A percentile compares a stretch with the other conserved stretches of the same genome.
Conservation (phyloP, 1,140 invertebrate species). For the Atta colombica region DNA sequence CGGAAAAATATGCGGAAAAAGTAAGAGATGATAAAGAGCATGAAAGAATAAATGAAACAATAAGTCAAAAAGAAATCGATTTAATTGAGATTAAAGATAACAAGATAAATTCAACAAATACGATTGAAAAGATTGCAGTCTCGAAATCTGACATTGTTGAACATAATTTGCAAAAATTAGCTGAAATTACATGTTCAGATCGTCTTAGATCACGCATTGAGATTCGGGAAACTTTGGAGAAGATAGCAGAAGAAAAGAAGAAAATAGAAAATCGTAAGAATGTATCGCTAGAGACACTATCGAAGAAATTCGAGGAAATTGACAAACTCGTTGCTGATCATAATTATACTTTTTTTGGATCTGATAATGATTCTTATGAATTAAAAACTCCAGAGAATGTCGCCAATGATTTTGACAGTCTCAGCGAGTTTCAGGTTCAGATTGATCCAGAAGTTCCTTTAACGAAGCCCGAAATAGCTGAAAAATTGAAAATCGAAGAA, state of each 20-base stretch:
- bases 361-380: not conserved
- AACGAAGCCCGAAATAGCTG: conserved; percentile 59
- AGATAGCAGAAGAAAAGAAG: conserved; percentile 74
- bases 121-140: not conserved
- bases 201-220: conserved; percentile 62
- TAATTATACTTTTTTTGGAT: not conserved
- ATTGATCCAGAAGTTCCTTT: conserved; percentile 59
- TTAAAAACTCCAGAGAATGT: not conserved
- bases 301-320: conserved; percentile 71
- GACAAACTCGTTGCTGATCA: conserved; percentile 56
- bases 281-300: conserved; percentile 70
- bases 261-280: conserved; percentile 76
- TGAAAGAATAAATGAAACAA: not conserved
- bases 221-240: conserved; percentile 60
- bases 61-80: not conserved
- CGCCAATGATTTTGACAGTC: conserved; percentile 37
- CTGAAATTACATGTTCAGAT: conserved; percentile 39
- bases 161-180: conserved; percentile 60
- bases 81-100: conserved; percentile 2
- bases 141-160: not conserved
- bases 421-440: not conserved
- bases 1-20: not conserved
- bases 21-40: not conserved
- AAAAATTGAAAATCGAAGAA: conserved; percentile 61
- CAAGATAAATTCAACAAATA: not conserved